Evolutionary conservation across 2,888 invertebrate species (phyloP).

Genomic region (Drosophila kanekoi): DNA sequence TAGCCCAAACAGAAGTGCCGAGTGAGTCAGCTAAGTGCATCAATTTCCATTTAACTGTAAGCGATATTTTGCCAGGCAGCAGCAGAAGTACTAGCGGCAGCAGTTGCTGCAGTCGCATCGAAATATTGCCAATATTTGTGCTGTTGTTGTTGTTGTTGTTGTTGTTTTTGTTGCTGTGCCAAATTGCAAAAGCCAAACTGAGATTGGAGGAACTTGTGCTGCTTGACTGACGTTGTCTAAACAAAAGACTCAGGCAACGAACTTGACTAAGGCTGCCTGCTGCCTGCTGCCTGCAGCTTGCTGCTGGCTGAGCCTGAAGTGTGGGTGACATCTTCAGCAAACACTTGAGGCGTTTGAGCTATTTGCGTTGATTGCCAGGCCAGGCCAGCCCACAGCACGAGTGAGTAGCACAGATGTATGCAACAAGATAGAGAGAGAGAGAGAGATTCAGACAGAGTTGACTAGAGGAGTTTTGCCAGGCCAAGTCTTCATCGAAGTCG

Average conservation of each 20-base stretch:
- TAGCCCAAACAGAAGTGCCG: conserved; percentile 67
- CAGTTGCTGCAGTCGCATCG: conserved; percentile 47
- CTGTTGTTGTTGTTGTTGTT: conserved; percentile 47
- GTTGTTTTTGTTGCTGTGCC: conserved; percentile 52
- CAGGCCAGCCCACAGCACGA: conserved; percentile 36
- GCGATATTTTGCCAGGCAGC: conserved; percentile 66
- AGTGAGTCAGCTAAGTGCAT: conserved; percentile 82
- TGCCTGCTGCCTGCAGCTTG: conserved; percentile 23
- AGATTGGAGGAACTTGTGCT: conserved; percentile 51
- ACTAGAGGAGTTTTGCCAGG: conserved; percentile 40
- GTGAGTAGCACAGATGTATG: conserved; percentile 14
- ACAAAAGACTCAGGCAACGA: conserved; percentile 79
- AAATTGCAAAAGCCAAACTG: conserved; percentile 77
- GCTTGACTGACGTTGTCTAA: conserved; percentile 72
- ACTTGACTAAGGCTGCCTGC: conserved; percentile 66
- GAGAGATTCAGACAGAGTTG: background rate
- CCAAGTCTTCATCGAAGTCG: conserved; percentile 64
- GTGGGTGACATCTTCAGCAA: conserved; percentile 82
- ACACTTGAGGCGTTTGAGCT: conserved; percentile 82
- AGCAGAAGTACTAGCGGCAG: conserved; percentile 16
- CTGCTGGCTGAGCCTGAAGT: conserved; percentile 59
- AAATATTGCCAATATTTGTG: conserved; percentile 73
- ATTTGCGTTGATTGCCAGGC: conserved; percentile 78
- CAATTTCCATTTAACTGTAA: conserved; percentile 82
- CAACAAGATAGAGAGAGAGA: background rate